Percentiles rank a stretch among this genome's conserved stretches.
phyloP scores from a whole-genome alignment of 2,888 invertebrate genomes.

The Steromphala cineraria region DNA sequence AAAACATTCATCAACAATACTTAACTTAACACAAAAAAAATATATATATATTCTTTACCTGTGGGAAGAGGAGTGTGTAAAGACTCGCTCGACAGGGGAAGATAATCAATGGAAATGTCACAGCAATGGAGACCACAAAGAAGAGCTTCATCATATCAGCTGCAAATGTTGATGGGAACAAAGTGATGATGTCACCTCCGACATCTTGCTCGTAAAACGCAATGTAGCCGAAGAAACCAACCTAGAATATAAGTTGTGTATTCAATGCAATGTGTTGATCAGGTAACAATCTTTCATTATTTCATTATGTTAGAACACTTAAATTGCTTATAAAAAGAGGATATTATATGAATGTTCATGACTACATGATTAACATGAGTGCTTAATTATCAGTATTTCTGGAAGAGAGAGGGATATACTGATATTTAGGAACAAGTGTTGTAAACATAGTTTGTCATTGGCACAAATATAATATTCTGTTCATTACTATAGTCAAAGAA shows the following conservation, averaged over 20 bases:
- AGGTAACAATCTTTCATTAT: too few species aligned
- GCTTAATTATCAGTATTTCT: too few species aligned
- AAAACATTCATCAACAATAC: not conserved
- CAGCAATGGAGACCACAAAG: constrained; percentile 94
- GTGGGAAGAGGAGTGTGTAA: constrained; percentile 90
- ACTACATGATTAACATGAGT: too few species aligned
- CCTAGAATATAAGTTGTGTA: constrained; percentile 76
- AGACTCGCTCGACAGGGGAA: constrained; percentile 96
- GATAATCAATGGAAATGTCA: constrained; percentile 96
- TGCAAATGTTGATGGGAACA: constrained; percentile 85
- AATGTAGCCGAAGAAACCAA: constrained; percentile 94
- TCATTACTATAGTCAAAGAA: too few species aligned
- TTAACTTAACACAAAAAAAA: not conserved
- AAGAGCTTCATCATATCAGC: constrained; percentile 95
- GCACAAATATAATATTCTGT: too few species aligned
- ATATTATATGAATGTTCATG: too few species aligned
- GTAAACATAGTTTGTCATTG: too few species aligned
- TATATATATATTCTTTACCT: constrained; percentile 78
- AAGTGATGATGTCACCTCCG: constrained; percentile 91
- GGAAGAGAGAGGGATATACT: too few species aligned
- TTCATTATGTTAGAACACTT: too few species aligned
- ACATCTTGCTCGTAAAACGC: constrained; percentile 83
- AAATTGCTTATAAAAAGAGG: too few species aligned
- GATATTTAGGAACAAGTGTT: too few species aligned
- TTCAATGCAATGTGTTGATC: too few species aligned